Base-by-base conservation (phyloP, 1,140 invertebrate species). In the Drosophila pachea region DNA sequence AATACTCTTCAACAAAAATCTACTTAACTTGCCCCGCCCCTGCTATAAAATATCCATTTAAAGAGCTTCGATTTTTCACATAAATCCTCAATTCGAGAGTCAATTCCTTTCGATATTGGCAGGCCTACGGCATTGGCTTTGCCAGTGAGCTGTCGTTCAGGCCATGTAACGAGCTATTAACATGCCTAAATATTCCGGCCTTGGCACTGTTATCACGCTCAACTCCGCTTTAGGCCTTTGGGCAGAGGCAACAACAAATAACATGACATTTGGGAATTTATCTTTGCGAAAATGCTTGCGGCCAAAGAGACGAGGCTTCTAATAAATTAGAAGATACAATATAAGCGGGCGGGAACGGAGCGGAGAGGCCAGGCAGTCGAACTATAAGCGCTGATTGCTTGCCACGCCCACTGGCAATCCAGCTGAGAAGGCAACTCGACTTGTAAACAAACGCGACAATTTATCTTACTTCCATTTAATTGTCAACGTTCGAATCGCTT, bases 381-480 rank as follows among this genome's bases (percentile, higher is more conserved):
- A 54, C 54, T 59, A 71, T 54, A 74, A 58, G 56, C 66, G 59
- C 60, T 69, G 68, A 71, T 74, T 73, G 48, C 59, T 49, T 56
- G 67, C 58, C 74, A 14, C 29, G 14, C 52, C 50, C 59, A 60
- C 73, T 14, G 32, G 32, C 49, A 52, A 52, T 78, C 72, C 54
- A 63, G 47, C 70, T 76, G 56, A 32, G 47, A 9, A 49, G 53
- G 64, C 76, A 86, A 86, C 81, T 81, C 81, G 65, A 77, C 81
- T 77, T 86, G 81, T 86, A 86, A 86, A 86, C 81, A 86, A 86
- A 81, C 74, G 81, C 81, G 81, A 74, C 82, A 86, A 86, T 86
- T 86, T 86, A 86, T 86, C 82, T 86, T 86, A 81, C 81, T 86
- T 86, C 81, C 81, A 68, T 86, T 86, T 86, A 86, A 86, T 86